Base-by-base conservation (phyloP, 2,113 vertebrate genomes). In the Colaptes auratus region DNA sequence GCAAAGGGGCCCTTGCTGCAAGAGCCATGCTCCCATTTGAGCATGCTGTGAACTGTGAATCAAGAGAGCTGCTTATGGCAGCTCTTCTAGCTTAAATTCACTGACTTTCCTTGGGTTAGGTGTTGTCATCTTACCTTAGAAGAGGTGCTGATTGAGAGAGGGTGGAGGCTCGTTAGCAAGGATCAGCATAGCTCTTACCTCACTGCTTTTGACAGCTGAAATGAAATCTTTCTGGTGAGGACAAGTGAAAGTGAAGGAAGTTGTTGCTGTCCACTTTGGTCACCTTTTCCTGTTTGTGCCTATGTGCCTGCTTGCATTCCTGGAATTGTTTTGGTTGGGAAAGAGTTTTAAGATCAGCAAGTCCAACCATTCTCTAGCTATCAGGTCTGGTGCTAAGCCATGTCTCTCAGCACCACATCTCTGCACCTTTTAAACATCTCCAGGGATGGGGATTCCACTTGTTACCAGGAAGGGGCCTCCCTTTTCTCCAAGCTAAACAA, bases 241-340 rank as follows among this genome's bases (percentile, higher is more conserved):
- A 59, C n/a, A 42, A 64, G 30, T 28, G 60, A 66, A 82, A 53
- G 8, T 1, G 1, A 52, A 77, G 24, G 59, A 20, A 10, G 16
- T 53, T 39, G 25, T 31, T 81, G 23, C 28, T 61, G 14, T 30
- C 25, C 44, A 8, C 24, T 20, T 63, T 0, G 0, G 6, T n/a
- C 46, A 44, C 19, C 39, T 67, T 48, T 58, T 24, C 18, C 33
- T 0, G 0, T 60, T 76, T 17, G n/a, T 8, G 14, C 10, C 2
- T 15, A 12, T 15, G 13, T 27, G 5, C 7, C 3, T 18, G 36
- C 2, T 3, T n/a, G 10, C 20, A 50, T 50, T 50, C 9, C 10
- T 20, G 20, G 48, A 50, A 21, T 50, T 50, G 4, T 20, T 50
- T 50, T 50, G 48, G 48, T 50, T 52, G 23, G 23, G 23, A 25